These are phyloP conservation scores for Bathynomus jamesi DNA, from an alignment of 1,140 invertebrate species.

Conservation along the genomic window DNA sequence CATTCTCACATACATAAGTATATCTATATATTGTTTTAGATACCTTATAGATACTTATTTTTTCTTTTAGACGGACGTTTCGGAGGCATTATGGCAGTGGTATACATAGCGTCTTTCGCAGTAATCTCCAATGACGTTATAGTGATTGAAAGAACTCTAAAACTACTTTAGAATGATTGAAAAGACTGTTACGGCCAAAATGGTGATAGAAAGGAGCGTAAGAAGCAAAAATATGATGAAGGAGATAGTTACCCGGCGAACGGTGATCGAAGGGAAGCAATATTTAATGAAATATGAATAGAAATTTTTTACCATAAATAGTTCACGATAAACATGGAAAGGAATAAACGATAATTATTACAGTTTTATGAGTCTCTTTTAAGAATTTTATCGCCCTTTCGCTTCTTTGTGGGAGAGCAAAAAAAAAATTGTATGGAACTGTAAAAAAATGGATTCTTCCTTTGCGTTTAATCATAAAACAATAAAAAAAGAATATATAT, in stretches of 20 bases:
- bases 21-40: conserved; percentile 2
- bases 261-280: not conserved
- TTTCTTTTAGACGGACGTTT: not conserved
- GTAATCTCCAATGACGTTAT: not conserved
- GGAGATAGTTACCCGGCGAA: not conserved
- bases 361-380: not conserved
- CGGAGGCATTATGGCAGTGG: too few species aligned
- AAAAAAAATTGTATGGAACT: too few species aligned
- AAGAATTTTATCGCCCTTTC: not conserved
- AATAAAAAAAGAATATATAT: too few species aligned
- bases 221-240: not conserved
- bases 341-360: not conserved
- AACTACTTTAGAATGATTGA: conserved; percentile 1
- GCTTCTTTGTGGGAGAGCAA: too few species aligned
- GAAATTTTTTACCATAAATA: not conserved
- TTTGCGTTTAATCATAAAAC: too few species aligned
- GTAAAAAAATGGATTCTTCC: too few species aligned
- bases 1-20: not conserved
- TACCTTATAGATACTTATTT: too few species aligned
- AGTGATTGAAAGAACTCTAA: not conserved
- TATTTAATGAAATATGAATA: not conserved
- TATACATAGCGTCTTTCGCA: not conserved
- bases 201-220: not conserved
- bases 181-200: not conserved
- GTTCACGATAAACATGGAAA: not conserved